These are phyloP conservation scores for Myodes glareolus DNA, from an alignment of 2,113 vertebrate species.

Conservation along the genomic window DNA sequence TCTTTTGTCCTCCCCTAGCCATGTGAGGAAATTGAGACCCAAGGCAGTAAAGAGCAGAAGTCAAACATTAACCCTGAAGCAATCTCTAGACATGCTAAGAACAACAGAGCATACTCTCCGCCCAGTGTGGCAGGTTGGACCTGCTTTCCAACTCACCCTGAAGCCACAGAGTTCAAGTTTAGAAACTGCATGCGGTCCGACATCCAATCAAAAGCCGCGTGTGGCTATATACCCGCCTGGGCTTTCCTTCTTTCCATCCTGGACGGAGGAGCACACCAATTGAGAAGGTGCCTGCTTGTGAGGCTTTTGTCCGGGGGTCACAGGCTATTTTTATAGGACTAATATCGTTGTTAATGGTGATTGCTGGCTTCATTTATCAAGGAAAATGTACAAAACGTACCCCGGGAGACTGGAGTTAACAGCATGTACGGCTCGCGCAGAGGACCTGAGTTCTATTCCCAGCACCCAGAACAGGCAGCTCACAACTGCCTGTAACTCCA, in stretches of 20 bases:
- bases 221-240: neutral
- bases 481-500: neutral
- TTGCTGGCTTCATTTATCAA: slow-evolving; percentile 1
- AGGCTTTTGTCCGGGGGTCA: neutral
- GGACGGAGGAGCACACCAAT: neutral
- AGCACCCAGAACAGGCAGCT: neutral
- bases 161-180: slow-evolving; percentile 43
- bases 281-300: neutral
- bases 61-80: slow-evolving; percentile 67
- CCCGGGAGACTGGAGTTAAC: neutral
- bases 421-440: neutral
- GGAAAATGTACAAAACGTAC: neutral
- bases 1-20: neutral
- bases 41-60: slow-evolving; percentile 44
- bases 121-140: slow-evolving; percentile 25
- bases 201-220: neutral
- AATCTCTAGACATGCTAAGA: slow-evolving; percentile 39
- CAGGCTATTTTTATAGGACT: neutral
- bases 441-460: neutral
- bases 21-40: neutral
- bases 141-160: slow-evolving; percentile 41
- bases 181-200: slow-evolving; percentile 15
- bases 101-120: neutral
- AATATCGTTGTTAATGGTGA: neutral
- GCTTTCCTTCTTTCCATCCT: neutral